A percentile compares a stretch with the other conserved stretches of the same genome.
phyloP scores from a whole-genome alignment of 2,113 vertebrate species.

The Microcebus griseorufus region DNA sequence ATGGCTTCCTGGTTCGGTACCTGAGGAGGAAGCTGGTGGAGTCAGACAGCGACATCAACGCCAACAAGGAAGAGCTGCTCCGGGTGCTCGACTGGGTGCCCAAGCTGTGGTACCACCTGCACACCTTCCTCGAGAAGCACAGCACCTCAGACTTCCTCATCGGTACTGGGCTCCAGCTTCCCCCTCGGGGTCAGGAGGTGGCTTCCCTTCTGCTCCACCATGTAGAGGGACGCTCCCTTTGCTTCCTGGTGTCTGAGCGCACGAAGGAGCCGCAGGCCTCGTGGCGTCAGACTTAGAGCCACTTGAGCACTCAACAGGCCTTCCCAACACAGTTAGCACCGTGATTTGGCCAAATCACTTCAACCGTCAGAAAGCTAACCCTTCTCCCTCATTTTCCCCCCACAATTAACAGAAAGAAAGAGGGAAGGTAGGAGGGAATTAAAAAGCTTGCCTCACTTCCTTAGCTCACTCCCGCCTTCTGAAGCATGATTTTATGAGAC shows the following conservation, averaged over 20 bases:
- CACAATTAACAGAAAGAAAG: neutral
- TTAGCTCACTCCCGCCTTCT: neutral
- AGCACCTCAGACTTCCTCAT: constrained; percentile 99
- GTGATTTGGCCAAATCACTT: neutral
- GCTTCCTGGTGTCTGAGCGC: neutral
- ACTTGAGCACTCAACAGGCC: too few species aligned
- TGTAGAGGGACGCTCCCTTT: neutral
- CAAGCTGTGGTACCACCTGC: constrained; percentile 97
- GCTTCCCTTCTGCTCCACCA: neutral
- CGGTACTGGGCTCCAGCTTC: constrained; percentile 83
- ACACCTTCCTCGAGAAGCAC: constrained; percentile 98
- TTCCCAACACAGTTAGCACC: neutral
- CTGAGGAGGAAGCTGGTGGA: constrained; percentile 95
- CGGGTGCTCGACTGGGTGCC: constrained; percentile 96
- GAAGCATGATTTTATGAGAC: neutral
- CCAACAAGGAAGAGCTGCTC: constrained; percentile 90
- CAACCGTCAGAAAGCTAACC: neutral
- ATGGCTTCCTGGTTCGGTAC: constrained; percentile 95
- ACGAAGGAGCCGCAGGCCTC: neutral
- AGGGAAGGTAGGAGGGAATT: neutral
- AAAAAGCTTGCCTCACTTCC: neutral
- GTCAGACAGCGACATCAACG: constrained; percentile 86
- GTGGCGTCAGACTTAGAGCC: neutral
- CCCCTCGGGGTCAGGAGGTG: neutral
- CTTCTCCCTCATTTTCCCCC: neutral